phyloP scores from a whole-genome alignment of 2,797 vertebrate genomes.

The Pseudochaenichthys georgianus region DNA sequence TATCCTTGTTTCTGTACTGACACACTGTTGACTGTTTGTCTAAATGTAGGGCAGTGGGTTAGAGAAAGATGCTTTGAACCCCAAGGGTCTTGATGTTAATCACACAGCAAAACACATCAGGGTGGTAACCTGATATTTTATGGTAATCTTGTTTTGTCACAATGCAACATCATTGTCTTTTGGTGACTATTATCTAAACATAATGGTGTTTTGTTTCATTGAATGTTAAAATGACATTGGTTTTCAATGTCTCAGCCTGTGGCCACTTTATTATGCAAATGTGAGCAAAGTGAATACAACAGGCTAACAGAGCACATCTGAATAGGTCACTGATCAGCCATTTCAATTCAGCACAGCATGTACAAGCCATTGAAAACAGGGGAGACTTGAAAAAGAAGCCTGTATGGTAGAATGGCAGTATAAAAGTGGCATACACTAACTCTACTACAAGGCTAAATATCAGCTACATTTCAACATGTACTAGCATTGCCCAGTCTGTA shows the following conservation, averaged over 20 bases:
- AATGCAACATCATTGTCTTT: not conserved
- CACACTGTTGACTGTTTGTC: slow-evolving; percentile 18
- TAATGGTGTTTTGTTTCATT: slow-evolving; percentile 4
- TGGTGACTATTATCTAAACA: not conserved
- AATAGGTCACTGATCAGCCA: slow-evolving; percentile 50
- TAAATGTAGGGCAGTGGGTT: slow-evolving; percentile 51
- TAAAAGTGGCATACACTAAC: slow-evolving; percentile 5
- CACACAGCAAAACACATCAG: slow-evolving; percentile 12
- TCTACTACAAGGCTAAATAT: slow-evolving; percentile 14
- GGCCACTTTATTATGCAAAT: slow-evolving; percentile 49
- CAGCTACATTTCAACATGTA: not conserved
- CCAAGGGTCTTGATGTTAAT: slow-evolving; percentile 44
- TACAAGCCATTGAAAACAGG: slow-evolving; percentile 20
- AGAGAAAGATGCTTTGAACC: slow-evolving; percentile 22
- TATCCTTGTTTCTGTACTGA: slow-evolving; percentile 24
- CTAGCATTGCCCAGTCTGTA: not conserved
- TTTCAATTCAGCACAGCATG: slow-evolving; percentile 37
- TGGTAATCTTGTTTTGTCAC: not conserved
- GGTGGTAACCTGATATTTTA: not conserved
- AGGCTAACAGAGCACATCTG: slow-evolving; percentile 33
- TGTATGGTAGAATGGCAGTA: not conserved
- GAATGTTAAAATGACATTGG: slow-evolving; percentile 38
- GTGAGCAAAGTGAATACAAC: slow-evolving; percentile 22
- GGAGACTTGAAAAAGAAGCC: slow-evolving; percentile 20
- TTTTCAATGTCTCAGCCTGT: slow-evolving; percentile 37